Evolutionary conservation across 1,140 invertebrate genomes (phyloP), one percentile per base, ranked within the genome.

Genomic region (Zaprionus vittiger): DNA sequence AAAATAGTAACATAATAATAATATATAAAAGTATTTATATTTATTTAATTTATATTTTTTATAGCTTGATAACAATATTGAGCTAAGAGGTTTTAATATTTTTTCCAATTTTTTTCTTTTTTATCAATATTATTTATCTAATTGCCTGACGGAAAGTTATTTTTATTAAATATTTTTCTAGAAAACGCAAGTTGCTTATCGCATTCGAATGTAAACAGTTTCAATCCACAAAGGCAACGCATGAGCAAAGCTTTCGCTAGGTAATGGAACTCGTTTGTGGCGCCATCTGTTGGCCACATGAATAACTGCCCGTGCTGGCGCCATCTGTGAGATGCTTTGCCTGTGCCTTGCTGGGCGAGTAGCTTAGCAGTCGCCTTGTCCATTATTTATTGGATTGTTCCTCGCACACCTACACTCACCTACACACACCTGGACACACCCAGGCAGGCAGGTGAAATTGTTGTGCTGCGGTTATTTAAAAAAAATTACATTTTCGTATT

Each of bases 381-480:
- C 47, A 67, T 64, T 57, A 75, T 71, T 71, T 64, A 60, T 59
- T 63, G 26, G 64, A 57, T 52, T 52, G 38, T 41, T 24, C 20
- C 37, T n/a, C 56, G 17, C 17, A 69, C 72, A 56, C 7, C 31
- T 22, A 37, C 41, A 34, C 28, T 5, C 38, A 26, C 28, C 17
- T 15, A 22, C 4, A 54, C 15, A 52, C n/a, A 31, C 37, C 22
- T 12, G 15, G 9, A 31, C 31, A 31, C 14, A 44, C 17, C 28
- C 52, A 47, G 28, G 28, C 17, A 55, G 24, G 12, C 38, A 55
- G 24, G 47, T 12, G 24, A 73, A 77, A 71, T 59, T 70, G 65
- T 71, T 77, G 73, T 83, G 67, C 34, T 83, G 80, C 47, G 83
- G 84, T 78, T 63, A 63, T 70, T 80, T 81, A 65, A 57, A 60